A percentile compares a stretch with the other conserved stretches of the same genome.
Conservation (phyloP, 2,113 vertebrate species). For the Xiphias gladius region DNA sequence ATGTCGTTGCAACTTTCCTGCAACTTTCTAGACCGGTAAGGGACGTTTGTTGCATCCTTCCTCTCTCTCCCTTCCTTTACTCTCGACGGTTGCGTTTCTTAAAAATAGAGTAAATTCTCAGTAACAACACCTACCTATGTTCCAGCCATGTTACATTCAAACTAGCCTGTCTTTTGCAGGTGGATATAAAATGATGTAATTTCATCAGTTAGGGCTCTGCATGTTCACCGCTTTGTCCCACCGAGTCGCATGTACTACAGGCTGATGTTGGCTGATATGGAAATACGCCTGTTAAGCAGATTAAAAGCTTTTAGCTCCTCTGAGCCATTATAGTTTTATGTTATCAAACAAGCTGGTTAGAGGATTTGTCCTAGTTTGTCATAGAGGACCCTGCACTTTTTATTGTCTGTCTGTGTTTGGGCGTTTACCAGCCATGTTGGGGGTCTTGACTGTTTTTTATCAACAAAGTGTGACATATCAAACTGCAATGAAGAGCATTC, state of each 20-base stretch:
- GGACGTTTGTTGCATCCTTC: not conserved
- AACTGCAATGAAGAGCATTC: not conserved
- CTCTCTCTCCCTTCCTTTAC: not conserved
- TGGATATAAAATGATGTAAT: conserved; percentile 7
- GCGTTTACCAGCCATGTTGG: not conserved
- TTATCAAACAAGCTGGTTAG: conserved; percentile 11
- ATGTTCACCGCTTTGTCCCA: conserved; percentile 15
- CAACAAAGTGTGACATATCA: conserved; percentile 4
- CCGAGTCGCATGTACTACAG: conserved; percentile 29
- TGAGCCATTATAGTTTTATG: conserved; percentile 10
- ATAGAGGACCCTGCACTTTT: not conserved
- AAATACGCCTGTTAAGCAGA: conserved; percentile 46
- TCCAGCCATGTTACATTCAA: not conserved
- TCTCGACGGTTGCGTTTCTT: not conserved
- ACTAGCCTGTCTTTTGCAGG: not conserved
- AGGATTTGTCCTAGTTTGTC: conserved; percentile 1
- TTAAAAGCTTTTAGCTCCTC: conserved; percentile 37
- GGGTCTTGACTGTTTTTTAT: conserved; percentile 15
- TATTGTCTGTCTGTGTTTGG: conserved; percentile 19
- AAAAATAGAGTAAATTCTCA: no score
- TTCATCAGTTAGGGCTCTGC: conserved; percentile 14
- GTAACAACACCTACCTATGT: no score
- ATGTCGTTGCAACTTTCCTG: not conserved
- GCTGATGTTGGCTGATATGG: conserved; percentile 56
- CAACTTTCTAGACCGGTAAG: not conserved